Conservation (phyloP, 2,797 vertebrate species). For the Glyptemys insculpta region DNA sequence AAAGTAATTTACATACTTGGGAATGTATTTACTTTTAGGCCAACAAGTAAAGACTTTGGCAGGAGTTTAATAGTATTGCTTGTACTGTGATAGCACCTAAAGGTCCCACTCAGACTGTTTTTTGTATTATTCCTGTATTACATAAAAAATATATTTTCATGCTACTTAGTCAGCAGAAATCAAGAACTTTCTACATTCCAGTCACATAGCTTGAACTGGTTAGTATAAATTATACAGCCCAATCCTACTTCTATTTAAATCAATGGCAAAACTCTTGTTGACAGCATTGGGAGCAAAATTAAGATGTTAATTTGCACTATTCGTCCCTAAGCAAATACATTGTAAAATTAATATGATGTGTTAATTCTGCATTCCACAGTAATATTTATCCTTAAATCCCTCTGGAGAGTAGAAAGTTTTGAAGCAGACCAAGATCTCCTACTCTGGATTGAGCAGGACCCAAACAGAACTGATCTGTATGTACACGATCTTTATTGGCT, state of each 20-base stretch:
- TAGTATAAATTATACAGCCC: conserved; percentile 14
- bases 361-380: conserved; percentile 27
- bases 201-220: background rate
- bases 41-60: background rate
- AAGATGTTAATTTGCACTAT: conserved; percentile 1
- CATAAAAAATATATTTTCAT: background rate
- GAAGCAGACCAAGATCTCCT: conserved; percentile 30
- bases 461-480: background rate
- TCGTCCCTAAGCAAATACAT: background rate
- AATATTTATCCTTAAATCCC: conserved; percentile 43
- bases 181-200: background rate
- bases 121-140: background rate
- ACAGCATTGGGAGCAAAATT: conserved; percentile 12
- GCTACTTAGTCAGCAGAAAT: background rate
- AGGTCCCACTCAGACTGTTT: background rate
- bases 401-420: background rate
- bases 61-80: background rate
- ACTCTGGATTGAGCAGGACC: background rate
- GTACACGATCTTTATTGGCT: background rate
- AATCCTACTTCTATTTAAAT: background rate
- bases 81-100: background rate
- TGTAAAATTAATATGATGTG: conserved; percentile 47
- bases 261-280: background rate
- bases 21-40: background rate
- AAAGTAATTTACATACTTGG: background rate